These are phyloP conservation scores for Mallotus villosus DNA, from an alignment of 2,797 vertebrate species.

Conservation along the genomic window DNA sequence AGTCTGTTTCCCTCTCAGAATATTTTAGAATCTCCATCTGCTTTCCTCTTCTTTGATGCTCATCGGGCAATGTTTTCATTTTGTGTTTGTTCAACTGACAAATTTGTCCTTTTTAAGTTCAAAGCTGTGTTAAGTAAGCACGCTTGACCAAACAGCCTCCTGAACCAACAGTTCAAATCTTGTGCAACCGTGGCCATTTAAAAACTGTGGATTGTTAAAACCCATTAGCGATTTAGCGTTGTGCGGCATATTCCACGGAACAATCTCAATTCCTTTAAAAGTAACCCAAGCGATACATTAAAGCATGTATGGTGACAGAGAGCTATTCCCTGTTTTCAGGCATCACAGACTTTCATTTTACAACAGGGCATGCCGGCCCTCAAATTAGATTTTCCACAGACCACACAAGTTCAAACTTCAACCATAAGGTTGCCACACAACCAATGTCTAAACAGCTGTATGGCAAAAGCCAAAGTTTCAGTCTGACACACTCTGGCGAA, in stretches of 20 bases:
- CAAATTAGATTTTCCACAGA: slow-evolving; percentile 48
- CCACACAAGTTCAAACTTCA: slow-evolving; percentile 53
- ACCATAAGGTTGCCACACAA: slow-evolving; percentile 33
- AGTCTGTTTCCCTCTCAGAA: slow-evolving; percentile 43
- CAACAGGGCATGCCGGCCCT: slow-evolving; percentile 18
- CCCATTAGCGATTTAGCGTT: neutral
- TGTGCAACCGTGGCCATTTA: neutral
- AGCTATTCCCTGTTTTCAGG: slow-evolving; percentile 40
- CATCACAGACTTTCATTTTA: slow-evolving; percentile 22
- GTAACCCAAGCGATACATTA: slow-evolving; percentile 13
- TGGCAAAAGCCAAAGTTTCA: slow-evolving; percentile 29
- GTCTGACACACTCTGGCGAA: slow-evolving; percentile 33
- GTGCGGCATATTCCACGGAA: slow-evolving; percentile 2
- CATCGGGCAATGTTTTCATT: slow-evolving; percentile 29
- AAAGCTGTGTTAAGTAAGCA: slow-evolving; percentile 12
- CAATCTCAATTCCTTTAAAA: slow-evolving; percentile 15
- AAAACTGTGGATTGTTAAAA: neutral
- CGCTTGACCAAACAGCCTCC: neutral
- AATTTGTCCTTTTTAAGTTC: slow-evolving; percentile 14
- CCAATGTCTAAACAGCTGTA: slow-evolving; percentile 35
- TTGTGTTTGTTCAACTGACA: slow-evolving; percentile 3
- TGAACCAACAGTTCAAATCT: neutral
- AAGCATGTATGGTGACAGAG: slow-evolving; percentile 1
- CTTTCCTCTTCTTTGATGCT: slow-evolving; percentile 42
- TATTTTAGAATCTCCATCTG: slow-evolving; percentile 58